phyloP scores from a whole-genome alignment of 2,797 vertebrate species.

The Taeniopygia guttata region DNA sequence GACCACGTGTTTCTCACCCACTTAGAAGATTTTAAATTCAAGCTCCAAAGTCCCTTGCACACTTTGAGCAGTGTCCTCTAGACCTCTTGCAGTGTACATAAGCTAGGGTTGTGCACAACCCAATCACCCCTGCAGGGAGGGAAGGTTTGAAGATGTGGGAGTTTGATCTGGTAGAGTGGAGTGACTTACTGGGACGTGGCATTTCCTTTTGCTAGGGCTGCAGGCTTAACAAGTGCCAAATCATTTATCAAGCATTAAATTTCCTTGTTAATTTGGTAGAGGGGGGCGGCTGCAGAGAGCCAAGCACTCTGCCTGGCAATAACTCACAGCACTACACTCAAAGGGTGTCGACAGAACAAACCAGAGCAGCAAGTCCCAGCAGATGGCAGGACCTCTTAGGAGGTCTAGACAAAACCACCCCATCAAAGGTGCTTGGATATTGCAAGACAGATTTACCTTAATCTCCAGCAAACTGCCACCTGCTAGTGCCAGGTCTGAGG shows the following conservation, averaged over 20 bases:
- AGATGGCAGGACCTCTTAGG: conserved; percentile 33
- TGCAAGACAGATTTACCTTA: conserved; percentile 29
- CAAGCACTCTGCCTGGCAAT: neutral
- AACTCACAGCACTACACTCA: neutral
- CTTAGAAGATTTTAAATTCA: neutral
- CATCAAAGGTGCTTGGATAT: neutral
- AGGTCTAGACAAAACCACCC: neutral
- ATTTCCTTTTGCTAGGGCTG: neutral
- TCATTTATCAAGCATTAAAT: neutral
- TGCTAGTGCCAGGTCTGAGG: neutral
- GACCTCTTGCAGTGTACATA: neutral
- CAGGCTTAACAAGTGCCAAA: neutral
- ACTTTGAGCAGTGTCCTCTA: neutral
- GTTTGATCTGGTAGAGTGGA: neutral
- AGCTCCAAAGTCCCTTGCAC: neutral
- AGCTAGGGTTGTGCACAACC: neutral
- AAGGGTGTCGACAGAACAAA: neutral
- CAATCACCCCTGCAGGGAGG: neutral
- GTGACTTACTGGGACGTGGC: neutral
- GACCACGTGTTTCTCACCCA: neutral
- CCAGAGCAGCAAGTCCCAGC: neutral
- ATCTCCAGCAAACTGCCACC: conserved; percentile 41
- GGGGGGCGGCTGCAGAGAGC: neutral
- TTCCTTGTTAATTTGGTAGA: neutral
- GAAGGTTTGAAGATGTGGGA: neutral